Evolutionary conservation across 2,888 invertebrate genomes (phyloP).

Genomic region (Brachycybe producta): DNA sequence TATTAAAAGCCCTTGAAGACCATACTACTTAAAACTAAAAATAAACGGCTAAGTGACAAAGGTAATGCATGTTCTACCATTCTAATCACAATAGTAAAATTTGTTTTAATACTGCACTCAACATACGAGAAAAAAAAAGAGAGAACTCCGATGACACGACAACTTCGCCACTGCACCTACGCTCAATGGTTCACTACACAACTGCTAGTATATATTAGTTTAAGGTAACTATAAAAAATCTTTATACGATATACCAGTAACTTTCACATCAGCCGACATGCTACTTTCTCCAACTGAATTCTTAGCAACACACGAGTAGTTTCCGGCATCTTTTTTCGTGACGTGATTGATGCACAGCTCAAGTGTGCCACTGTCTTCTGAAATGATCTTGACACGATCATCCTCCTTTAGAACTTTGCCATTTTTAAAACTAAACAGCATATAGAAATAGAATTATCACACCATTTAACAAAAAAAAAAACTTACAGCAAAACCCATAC

Average conservation of each 20-base stretch:
- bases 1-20: too few species aligned
- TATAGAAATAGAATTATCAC: conserved; percentile 9
- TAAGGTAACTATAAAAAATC: background rate
- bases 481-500: conserved; percentile 2
- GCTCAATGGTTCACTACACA: background rate
- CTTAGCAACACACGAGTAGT: conserved; percentile 67
- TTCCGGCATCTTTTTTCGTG: conserved; percentile 59
- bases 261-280: conserved; percentile 61
- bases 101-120: too few species aligned
- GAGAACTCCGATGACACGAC: too few species aligned
- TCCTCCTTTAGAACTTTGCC: conserved; percentile 54
- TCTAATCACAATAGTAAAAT: too few species aligned
- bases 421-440: conserved; percentile 59
- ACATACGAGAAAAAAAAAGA: too few species aligned
- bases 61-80: too few species aligned
- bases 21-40: too few species aligned
- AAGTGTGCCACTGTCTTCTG: conserved; percentile 69
- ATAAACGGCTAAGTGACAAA: too few species aligned
- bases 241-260: conserved; percentile 38
- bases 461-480: background rate
- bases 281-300: conserved; percentile 67
- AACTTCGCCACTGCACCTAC: too few species aligned
- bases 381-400: conserved; percentile 55
- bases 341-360: conserved; percentile 77
- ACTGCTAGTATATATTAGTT: background rate